Base-by-base conservation (phyloP, 2,113 vertebrate species). In the Rhinopomastus cyanomelas region DNA sequence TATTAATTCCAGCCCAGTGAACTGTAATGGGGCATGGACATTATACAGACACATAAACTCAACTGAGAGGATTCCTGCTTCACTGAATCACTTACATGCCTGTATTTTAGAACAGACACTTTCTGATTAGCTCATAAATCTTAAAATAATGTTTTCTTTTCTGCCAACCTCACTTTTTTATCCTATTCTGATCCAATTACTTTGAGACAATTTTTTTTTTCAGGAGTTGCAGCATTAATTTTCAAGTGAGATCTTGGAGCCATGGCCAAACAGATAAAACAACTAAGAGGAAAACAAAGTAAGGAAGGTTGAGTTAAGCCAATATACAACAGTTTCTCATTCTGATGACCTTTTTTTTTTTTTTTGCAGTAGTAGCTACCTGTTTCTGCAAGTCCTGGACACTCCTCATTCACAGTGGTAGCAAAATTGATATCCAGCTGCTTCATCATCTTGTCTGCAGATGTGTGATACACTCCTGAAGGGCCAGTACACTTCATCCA, bases 401-500 rank as follows among this genome's bases (percentile, higher is more conserved):
- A 97, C n/a, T 96, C 98, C 37, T 97, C 97, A 93, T 98, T 98
- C 96, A 99, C 96, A 25, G 95, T 91, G 57, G 96, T 75, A 22
- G 96, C 95, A 92, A 98, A 99, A 87, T 88, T 94, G 92, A 96
- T 93, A 55, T 98, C 98, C 93, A 99, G 91, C 96, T 99, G 98
- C 77, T 97, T 97, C 56, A 98, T 95, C 93, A 99, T 97, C 69
- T 97, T 95, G 95, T 98, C 98, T 18, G 98, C 98, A 1, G 98
- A 98, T 52, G 98, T 98, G 96, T 99, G 98, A 96, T 99, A 99
- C 34, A 98, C 96, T 7, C 98, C 98, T 5, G 88, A 92, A 5
- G 98, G 97, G 37, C 98, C 97, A 27, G 98, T 98, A 94, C 98
- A 99, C 93, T 98, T 98, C 36, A 97, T 98, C 99, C 99, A 99